These are phyloP conservation scores for Glaucidium brasilianum DNA, from an alignment of 2,113 vertebrate species.

Conservation along the genomic window DNA sequence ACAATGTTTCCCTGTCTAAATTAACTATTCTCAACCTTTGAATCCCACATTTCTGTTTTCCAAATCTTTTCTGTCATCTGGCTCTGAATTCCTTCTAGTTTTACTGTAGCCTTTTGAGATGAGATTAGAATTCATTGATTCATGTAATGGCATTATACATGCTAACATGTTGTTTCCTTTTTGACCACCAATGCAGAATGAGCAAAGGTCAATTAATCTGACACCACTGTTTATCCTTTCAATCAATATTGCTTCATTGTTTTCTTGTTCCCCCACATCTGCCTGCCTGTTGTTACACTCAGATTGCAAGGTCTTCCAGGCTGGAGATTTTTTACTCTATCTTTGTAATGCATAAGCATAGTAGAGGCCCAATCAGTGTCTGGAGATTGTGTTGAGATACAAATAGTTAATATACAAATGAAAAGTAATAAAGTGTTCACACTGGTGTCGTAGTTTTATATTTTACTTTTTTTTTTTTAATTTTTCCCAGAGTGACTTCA, in stretches of 20 bases:
- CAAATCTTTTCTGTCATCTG: neutral
- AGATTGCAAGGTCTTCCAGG: neutral
- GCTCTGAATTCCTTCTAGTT: neutral
- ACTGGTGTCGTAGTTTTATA: neutral
- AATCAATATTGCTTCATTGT: constrained; percentile 38
- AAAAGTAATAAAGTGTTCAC: neutral
- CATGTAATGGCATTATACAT: constrained; percentile 32
- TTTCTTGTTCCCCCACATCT: constrained; percentile 29
- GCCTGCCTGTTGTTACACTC: neutral
- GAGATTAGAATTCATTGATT: constrained; percentile 49
- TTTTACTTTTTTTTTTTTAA: neutral
- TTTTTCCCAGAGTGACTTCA: neutral
- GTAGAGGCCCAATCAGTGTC: neutral
- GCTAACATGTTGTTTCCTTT: constrained; percentile 51
- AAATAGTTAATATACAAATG: neutral
- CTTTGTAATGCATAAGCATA: neutral
- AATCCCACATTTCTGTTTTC: neutral
- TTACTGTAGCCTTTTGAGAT: neutral
- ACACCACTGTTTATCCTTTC: constrained; percentile 38
- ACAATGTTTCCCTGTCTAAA: neutral
- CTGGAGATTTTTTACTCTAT: neutral
- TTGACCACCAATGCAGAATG: constrained; percentile 43
- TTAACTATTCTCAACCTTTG: neutral
- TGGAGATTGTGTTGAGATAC: neutral
- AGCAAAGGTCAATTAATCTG: constrained; percentile 57